These are phyloP conservation scores for Nemapogon koenigi DNA, from an alignment of 2,888 invertebrate species.

Conservation along the genomic window DNA sequence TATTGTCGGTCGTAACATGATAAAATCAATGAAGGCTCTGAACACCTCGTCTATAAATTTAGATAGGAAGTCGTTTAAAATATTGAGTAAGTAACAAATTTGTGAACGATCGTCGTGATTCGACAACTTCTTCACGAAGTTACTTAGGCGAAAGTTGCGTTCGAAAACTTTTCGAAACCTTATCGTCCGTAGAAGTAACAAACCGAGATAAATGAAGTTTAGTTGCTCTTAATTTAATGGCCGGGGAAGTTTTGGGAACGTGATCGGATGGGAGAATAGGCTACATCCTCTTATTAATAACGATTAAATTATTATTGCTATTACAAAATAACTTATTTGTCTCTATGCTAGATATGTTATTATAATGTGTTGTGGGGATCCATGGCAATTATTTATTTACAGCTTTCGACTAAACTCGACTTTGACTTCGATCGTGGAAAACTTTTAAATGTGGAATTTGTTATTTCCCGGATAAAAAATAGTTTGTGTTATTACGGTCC, in stretches of 20 bases:
- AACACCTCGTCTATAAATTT: conserved; percentile 11
- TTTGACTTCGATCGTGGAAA: no score
- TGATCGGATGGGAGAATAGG: conserved; percentile 35
- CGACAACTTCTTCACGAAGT: conserved; percentile 48
- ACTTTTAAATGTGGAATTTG: no score
- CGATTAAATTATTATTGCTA: conserved; percentile 8
- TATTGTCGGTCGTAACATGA: no score
- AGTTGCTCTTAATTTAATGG: conserved; percentile 34
- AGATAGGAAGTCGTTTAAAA: conserved; percentile 38
- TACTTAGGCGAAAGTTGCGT: conserved; percentile 33
- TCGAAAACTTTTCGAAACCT: conserved; percentile 48
- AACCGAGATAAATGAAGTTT: conserved; percentile 61
- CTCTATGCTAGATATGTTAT: no score
- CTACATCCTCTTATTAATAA: conserved; percentile 30
- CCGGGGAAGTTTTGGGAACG: conserved; percentile 29
- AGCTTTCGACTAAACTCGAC: no score
- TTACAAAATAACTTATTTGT: no score
- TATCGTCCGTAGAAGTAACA: conserved; percentile 57
- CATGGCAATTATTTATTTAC: no score
- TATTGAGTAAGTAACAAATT: conserved; percentile 54
- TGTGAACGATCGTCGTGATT: conserved; percentile 55
- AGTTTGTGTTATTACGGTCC: no score
- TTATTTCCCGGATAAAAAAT: no score
- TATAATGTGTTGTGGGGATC: no score
- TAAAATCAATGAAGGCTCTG: no score